Percentiles rank a stretch among this genome's conserved stretches.
These are phyloP conservation scores for Sebastes schlegelii DNA, from an alignment of 2,113 vertebrate species.

Conservation along the genomic window DNA sequence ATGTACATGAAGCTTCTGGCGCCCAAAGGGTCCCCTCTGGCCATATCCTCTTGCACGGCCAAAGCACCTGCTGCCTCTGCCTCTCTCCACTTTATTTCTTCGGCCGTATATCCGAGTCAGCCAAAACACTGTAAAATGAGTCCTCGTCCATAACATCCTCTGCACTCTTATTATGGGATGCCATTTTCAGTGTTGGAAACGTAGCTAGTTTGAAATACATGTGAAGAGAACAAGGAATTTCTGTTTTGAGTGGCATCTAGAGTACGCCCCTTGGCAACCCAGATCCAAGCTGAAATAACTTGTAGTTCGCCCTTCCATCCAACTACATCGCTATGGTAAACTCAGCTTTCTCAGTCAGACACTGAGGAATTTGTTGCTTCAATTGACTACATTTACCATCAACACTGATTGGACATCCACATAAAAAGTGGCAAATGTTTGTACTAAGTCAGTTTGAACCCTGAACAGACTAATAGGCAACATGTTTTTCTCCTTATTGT, in stretches of 20 bases:
- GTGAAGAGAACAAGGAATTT: neutral
- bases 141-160: neutral
- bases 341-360: neutral
- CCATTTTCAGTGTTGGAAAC: neutral
- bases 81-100: neutral
- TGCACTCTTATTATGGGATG: neutral
- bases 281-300: neutral
- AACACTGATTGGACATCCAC: neutral
- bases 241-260: neutral
- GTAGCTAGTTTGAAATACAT: neutral
- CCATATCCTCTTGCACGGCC: neutral
- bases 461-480: neutral
- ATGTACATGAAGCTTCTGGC: neutral
- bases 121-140: neutral
- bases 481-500: neutral
- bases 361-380: neutral
- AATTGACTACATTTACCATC: neutral
- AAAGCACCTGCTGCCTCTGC: neutral
- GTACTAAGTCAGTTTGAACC: neutral
- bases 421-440: neutral
- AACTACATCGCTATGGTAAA: neutral
- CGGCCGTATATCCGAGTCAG: neutral
- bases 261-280: neutral
- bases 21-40: neutral
- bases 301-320: no score